These are phyloP conservation scores for Mesocricetus auratus DNA, from an alignment of 2,113 vertebrate species.

Conservation along the genomic window DNA sequence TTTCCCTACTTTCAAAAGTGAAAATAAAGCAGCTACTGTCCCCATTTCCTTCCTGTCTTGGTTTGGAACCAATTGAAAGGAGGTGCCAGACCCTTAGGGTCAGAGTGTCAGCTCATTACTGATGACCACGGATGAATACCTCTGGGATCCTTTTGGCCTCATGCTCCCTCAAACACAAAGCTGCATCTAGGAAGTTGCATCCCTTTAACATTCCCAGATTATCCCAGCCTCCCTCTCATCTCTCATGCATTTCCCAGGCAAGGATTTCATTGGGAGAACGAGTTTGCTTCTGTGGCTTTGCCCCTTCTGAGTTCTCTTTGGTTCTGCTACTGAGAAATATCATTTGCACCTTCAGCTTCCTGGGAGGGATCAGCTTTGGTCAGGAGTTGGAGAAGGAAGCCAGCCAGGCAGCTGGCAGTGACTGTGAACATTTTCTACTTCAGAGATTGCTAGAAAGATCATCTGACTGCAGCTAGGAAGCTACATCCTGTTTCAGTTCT, in stretches of 20 bases:
- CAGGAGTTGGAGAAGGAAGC: not conserved
- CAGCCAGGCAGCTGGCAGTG: not conserved
- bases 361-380: not conserved
- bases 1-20: not conserved
- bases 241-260: not conserved
- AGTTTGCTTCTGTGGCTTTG: not conserved
- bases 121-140: not conserved
- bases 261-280: not conserved
- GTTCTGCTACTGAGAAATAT: not conserved
- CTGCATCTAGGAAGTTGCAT: not conserved
- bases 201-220: too few relatives aligned
- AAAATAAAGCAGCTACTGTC: not conserved
- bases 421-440: fast-evolving
- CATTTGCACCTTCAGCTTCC: not conserved
- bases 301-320: not conserved
- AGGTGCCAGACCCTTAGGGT: not conserved
- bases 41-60: not conserved
- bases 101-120: not conserved
- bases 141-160: not conserved
- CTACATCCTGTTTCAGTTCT: not conserved
- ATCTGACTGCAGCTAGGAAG: conserved; percentile 19
- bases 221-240: not conserved
- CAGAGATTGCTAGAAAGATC: not conserved
- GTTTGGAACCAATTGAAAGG: not conserved
- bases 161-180: fast-evolving